Base-by-base conservation (phyloP, 2,888 invertebrate species). In the Eupithecia abbreviata region DNA sequence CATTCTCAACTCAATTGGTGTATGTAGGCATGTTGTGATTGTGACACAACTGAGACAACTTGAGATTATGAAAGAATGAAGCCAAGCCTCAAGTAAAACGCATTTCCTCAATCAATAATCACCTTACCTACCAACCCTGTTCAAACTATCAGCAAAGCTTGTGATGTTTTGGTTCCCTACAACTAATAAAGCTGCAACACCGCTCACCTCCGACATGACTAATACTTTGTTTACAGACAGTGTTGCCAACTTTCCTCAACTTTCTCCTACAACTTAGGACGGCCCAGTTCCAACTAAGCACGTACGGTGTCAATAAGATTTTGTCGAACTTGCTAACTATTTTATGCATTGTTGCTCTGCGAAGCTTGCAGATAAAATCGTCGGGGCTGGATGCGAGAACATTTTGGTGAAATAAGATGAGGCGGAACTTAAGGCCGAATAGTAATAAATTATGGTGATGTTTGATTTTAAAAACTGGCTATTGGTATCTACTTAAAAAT, bases 241-340 rank as follows among this genome's bases (percentile, higher is more conserved):
- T 72, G 71, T 76, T 70, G 5, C 55, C 67, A 78, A 72, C 75
- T 76, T 74, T 75, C 66, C 41, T 30, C 42, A 69, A 72, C 69
- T 74, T 70, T 42, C 73, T 71, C 73, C 77, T 74, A 71, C 78
- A 71, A 74, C 80, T 84, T 86, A 79, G 68, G 79, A 83, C 83
- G 79, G 62, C 76, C 43, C 65, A 72, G 43, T 74, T 75, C 73
- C 78, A 78, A 81, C 73, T 80, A 67, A 77, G 81, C 79, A 81
- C 84, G 79, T 81, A 77, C 83, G 82, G 85, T 87, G 88, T 88
- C 89, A 88, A 89, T 89, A 85, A 84, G 84, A 86, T 88, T 88
- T 87, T 82, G 80, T 81, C 82, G 82, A 83, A 82, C 85, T 84
- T 81, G 71, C 80, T 84, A 87, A 88, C 85, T 84, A 84, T 85